Evolutionary conservation across 2,888 invertebrate species (phyloP).

Genomic region (Himalopsyche tibetana): DNA sequence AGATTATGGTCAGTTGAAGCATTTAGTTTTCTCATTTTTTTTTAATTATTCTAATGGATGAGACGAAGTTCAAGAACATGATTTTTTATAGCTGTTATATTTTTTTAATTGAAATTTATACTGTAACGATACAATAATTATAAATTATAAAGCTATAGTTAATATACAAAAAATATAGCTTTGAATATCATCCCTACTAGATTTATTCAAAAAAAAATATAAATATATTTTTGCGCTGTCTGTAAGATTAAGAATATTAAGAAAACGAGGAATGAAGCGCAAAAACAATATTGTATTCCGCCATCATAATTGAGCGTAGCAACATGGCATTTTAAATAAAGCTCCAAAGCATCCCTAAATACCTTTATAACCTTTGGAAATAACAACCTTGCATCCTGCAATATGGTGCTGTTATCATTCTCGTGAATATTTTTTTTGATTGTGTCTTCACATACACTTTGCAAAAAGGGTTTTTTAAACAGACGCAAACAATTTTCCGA

Average conservation of each 20-base stretch:
- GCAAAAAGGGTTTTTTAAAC: not conserved
- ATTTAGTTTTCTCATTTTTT: too few species aligned
- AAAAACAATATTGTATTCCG: not conserved
- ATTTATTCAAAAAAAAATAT: too few species aligned
- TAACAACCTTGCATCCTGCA: conserved; percentile 2
- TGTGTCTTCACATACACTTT: not conserved
- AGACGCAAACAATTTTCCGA: not conserved
- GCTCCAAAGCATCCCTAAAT: conserved; percentile 14
- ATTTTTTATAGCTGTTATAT: too few species aligned
- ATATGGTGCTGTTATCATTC: not conserved
- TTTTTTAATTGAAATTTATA: too few species aligned
- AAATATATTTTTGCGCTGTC: too few species aligned
- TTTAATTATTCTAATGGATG: too few species aligned
- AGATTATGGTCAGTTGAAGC: too few species aligned
- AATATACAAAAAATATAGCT: too few species aligned
- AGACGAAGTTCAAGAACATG: too few species aligned
- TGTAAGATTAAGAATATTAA: not conserved
- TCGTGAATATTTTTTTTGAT: not conserved
- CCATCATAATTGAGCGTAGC: not conserved
- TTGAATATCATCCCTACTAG: too few species aligned
- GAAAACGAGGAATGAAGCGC: not conserved
- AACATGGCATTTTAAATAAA: not conserved
- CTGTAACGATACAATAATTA: too few species aligned
- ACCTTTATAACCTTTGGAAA: not conserved
- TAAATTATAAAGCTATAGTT: too few species aligned